Evolutionary conservation across 2,113 vertebrate species (phyloP), one percentile per base, ranked within the genome.

Genomic region (Halichoeres trimaculatus): DNA sequence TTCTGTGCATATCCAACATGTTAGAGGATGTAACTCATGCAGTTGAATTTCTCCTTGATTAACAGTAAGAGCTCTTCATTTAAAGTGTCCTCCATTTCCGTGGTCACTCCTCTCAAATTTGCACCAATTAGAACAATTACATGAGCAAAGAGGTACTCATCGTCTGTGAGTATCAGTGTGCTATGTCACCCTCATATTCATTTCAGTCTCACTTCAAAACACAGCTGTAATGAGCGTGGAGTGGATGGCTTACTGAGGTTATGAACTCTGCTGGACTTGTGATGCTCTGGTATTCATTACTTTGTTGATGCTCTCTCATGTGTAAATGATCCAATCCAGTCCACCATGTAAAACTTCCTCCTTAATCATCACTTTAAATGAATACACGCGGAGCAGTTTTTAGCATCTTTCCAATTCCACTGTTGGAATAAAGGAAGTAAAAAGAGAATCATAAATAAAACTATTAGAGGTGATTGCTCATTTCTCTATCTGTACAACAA

Each of bases 61-160:
- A 83, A 74, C 65, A 76, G 59, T 45, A 58, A 91, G 83, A 81
- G 86, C 90, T 86, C 88, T 92, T 81, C 71, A 87, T 77, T 76
- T 75, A 53, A 82, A 87, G 80, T 63, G 78, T 40, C 24, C 76
- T 71, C 69, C 61, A 80, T 79, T 87, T 80, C 45, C 60, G 43
- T 70, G 78, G 68, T 78, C 74, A 83, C 79, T 77, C 73, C 75
- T 78, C 82, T 86, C 66, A 83, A 82, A 85, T 80, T 54, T 74
- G 24, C 16, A 52, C 65, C 78, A 88, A 89, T 91, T 91, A 88
- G 43, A 67, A 86, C 69, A 91, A 89, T 92, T 91, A 86, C 80
- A 77, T 23, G 10, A 64, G 78, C 60, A 69, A 76, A 90, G 81
- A 84, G 81, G 71, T 43, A 52, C 70, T 91, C 61, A 65, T 57